phyloP scores from a whole-genome alignment of 1,140 invertebrate genomes.

The Sarcophaga bullata region DNA sequence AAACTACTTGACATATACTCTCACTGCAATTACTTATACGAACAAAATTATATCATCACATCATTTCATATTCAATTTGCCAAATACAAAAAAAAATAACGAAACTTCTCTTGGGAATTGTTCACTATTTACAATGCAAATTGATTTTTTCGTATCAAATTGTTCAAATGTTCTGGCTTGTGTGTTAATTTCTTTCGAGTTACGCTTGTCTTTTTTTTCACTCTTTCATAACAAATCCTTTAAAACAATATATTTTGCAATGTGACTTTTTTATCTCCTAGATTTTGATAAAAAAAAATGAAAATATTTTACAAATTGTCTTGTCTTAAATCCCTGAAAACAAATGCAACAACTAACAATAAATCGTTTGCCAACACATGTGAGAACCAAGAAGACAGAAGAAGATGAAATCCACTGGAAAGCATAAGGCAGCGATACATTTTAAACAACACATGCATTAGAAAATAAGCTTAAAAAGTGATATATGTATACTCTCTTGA shows the following conservation, averaged over 20 bases:
- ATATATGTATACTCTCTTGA: background rate
- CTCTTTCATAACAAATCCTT: conserved; percentile 17
- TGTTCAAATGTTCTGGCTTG: too few species aligned
- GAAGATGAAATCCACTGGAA: background rate
- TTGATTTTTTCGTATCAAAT: background rate
- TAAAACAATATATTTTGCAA: background rate
- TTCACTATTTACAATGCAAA: background rate
- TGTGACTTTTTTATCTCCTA: background rate
- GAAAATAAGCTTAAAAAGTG: conserved; percentile 38
- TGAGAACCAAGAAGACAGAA: conserved; percentile 10
- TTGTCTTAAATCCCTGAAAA: conserved; percentile 7
- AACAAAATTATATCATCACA: too few species aligned
- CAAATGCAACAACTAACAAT: background rate
- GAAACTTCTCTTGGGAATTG: background rate
- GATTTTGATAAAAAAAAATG: conserved; percentile 21
- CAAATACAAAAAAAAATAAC: too few species aligned
- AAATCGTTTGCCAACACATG: conserved; percentile 36
- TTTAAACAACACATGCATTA: conserved; percentile 29
- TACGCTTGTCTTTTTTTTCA: background rate
- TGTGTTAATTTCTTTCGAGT: too few species aligned
- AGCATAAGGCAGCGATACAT: background rate
- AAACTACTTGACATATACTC: too few species aligned
- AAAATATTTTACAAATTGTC: conserved; percentile 31
- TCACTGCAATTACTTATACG: too few species aligned
- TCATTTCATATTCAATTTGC: too few species aligned